Conservation (phyloP, 2,797 vertebrate species). For the Poecile montanus region DNA sequence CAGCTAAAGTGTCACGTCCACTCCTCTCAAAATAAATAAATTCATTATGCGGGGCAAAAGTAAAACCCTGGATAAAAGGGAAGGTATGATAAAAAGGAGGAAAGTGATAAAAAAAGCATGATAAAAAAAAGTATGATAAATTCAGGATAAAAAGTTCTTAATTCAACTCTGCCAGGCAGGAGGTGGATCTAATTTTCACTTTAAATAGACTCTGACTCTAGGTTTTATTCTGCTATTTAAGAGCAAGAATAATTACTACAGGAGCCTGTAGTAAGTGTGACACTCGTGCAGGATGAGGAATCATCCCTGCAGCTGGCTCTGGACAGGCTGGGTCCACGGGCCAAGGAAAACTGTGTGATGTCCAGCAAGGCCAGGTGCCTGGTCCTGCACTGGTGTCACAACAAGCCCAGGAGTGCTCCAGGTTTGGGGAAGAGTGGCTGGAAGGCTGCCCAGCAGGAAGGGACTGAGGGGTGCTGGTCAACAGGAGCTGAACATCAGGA, state of each 20-base stretch:
- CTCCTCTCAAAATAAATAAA: neutral
- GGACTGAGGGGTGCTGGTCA: too few species aligned
- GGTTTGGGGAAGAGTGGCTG: neutral
- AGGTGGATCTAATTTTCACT: slow-evolving; percentile 64
- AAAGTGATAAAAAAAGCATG: neutral
- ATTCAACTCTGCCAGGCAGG: slow-evolving; percentile 55
- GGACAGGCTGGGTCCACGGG: neutral
- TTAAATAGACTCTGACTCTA: slow-evolving; percentile 52
- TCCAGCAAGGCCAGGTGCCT: accelerated
- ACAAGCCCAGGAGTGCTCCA: accelerated
- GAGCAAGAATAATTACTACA: slow-evolving; percentile 55
- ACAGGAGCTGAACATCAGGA: too few species aligned
- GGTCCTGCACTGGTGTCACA: neutral
- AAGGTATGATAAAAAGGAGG: neutral
- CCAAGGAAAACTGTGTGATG: accelerated
- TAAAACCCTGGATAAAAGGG: neutral
- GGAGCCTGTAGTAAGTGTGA: neutral
- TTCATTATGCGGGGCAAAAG: neutral
- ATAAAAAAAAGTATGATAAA: neutral
- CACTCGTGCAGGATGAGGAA: neutral
- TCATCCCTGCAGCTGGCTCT: neutral
- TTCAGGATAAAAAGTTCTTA: slow-evolving; percentile 39
- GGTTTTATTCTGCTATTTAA: slow-evolving; percentile 64
- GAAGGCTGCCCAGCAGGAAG: neutral
- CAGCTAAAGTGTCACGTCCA: neutral